Base-by-base conservation (phyloP, 2,888 invertebrate species). In the Callyntrura sp. region DNA sequence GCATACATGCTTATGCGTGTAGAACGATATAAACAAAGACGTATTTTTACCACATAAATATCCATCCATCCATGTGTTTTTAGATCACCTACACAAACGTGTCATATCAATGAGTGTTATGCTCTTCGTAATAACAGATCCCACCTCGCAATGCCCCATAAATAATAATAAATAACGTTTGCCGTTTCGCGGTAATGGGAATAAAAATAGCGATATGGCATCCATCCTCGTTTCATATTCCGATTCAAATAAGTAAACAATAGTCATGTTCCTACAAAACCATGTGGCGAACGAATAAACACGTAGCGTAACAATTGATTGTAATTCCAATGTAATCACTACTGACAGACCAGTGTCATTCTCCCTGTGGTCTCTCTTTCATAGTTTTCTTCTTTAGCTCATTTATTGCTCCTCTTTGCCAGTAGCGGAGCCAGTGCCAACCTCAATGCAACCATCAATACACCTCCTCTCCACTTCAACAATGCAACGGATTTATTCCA, bases 361-460 rank as follows among this genome's bases (percentile, higher is more conserved):
- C 57, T 57, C 57, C 17, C 57, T 55, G 14, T 9, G 14, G 55
- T 12, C 60, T 20, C 60, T 12, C 11, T 20, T 20, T 62, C 25
- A 23, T 35, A 17, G 14, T n/a, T 68, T 14, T 68, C 17, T 35
- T 35, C 25, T 65, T 20, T 23, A 23, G 1, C 20, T 14, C 1
- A 28, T 35, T 35, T 68, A 28, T n/a, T 11, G 4, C 6, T 35
- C 6, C 8, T 14, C 6, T 68, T 68, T 68, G 28, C 68, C 35
- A 68, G 35, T 35, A 35, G 35, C 68, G 35, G 2, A 6, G 35
- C 35, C 68, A 35, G 68, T 35, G 68, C 68, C 35, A 68, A 9
- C 68, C 68, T 17, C 68, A 68, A 68, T 68, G 35, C 5, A 68
- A 68, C 68, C 68, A 68, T 68, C 35, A 68, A n/a, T 68, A 68